Evolutionary conservation across 1,140 invertebrate species (phyloP), one percentile per base, ranked within the genome.

Genomic region (Trichonephila clavata): DNA sequence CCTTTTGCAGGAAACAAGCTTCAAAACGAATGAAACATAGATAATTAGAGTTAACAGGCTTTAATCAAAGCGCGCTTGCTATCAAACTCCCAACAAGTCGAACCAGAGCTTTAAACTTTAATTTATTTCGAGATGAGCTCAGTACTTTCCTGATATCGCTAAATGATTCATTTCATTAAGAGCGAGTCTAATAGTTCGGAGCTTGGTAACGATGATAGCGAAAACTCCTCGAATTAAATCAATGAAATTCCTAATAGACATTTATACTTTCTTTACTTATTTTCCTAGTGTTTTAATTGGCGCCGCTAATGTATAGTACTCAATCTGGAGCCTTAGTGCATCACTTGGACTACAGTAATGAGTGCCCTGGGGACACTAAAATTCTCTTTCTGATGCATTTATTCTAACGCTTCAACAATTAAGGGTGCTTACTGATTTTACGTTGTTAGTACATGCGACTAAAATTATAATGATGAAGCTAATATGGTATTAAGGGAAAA

Each of bases 151-250:
- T 63, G 32, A 77, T 77, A 77, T 39, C 81, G 10, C 21, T 57
- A 57, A 83, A 83, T 83, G 81, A 50, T 83, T 83, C 81, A 83
- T 83, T 83, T 83, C 81, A 83, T 83, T 83, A 83, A 83, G 71
- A 43, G 13, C 20, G n/a, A 39, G 59, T 24, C 61, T 86, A 21
- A 57, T 63, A 63, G 39, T 13, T 63, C 14, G 27, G 59, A 63
- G 61, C 60, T 10, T 39, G 18, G 27, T 63, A 57, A 86, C 27
- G 59, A 77, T 32, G 71, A 32, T 27, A 32, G 24, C 71, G 27
- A 77, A 77, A 63, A 21, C 20, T 63, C 57, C 20, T 10, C 13
- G n/a, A 86, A 86, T 86, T 86, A 86, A 86, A 61, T 63, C 84
- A 32, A 24, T 5, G 27, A 86, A 32, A 60, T 61, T 63, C 27